Evolutionary conservation across 2,797 vertebrate species (phyloP), one percentile per base, ranked within the genome.

Genomic region (Xyrichtys novacula): DNA sequence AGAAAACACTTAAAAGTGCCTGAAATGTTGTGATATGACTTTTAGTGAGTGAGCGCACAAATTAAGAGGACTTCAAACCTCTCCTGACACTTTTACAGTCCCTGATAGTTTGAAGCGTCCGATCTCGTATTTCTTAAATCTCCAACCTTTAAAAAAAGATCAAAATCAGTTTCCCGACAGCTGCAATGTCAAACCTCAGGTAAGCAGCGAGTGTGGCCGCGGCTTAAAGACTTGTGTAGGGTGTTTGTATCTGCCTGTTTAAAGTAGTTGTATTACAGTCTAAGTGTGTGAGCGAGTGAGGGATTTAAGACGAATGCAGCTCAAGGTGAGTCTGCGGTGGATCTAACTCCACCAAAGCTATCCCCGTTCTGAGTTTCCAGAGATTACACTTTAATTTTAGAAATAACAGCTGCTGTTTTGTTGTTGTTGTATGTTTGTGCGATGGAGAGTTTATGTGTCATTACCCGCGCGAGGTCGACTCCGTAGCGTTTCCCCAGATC

Each of bases 401-500:
- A 58, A 26, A 62, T 76, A 36, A 62, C 40, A 34, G 50, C 61
- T 29, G 2, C 32, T 48, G 44, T 76, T 62, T n/a, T n/a, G n/a
- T n/a, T 71, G 44, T 66, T 57, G 62, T 65, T 52, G 62, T 54
- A 62, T 58, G 64, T 62, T 23, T 32, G 38, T 55, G 59, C 68
- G 65, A 65, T 50, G 36, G 15, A 17, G 17, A 31, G 69, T 65
- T 22, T 61, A 66, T 73, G 81, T 70, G 73, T 43, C 1, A 81
- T 94, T 91, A 98, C 97, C 95, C 83, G 89, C 29, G 86, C 78
- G 54, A 96, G 87, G 70, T 98, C 96, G 78, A 97, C 92, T 79
- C 93, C 94, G 63, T 98, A 98, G 70, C 96, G 97, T 46, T 89
- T 90, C 22, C 92, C 93, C 88, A 98, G 57, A 69, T 98, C 97